A percentile compares a stretch with the other conserved stretches of the same genome.
Evolutionary conservation across 2,113 vertebrate genomes (phyloP).

Genomic region (Pollimyrus isidori): DNA sequence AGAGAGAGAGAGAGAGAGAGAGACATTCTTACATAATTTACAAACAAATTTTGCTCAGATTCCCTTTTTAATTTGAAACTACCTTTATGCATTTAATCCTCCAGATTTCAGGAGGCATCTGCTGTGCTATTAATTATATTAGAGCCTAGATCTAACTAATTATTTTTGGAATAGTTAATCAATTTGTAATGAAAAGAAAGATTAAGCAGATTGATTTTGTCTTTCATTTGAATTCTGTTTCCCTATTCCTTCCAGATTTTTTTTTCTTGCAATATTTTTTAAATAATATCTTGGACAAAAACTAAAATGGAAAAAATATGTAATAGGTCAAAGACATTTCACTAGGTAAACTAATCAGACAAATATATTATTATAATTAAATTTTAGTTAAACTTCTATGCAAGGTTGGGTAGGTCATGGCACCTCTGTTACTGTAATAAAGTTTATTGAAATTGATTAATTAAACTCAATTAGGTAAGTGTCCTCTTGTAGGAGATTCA

Average conservation of each 20-base stretch:
- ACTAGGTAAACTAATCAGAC: not conserved
- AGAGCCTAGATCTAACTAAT: slow-evolving; percentile 74
- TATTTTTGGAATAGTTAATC: slow-evolving; percentile 75
- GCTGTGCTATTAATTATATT: slow-evolving; percentile 72
- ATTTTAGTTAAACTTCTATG: not conserved
- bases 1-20: too few species aligned
- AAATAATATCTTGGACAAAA: not conserved
- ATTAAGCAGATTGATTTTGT: slow-evolving; percentile 73
- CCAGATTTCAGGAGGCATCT: slow-evolving; percentile 72
- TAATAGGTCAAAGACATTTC: not conserved
- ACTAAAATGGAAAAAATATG: not conserved
- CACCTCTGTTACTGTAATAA: not conserved
- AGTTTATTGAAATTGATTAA: not conserved
- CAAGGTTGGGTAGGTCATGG: not conserved
- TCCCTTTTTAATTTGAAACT: not conserved
- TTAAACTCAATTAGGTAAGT: not conserved
- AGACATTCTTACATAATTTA: not conserved
- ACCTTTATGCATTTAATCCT: slow-evolving; percentile 58
- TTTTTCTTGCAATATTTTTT: not conserved
- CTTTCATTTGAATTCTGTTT: slow-evolving; percentile 63
- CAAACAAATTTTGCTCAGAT: not conserved
- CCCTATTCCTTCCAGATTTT: slow-evolving; percentile 44
- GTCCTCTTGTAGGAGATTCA: not conserved
- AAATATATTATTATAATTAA: not conserved
- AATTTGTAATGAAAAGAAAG: slow-evolving; percentile 77